Evolutionary conservation across 2,888 invertebrate genomes (phyloP), one percentile per base, ranked within the genome.

Genomic region (Scrobipalpa atriplicella): DNA sequence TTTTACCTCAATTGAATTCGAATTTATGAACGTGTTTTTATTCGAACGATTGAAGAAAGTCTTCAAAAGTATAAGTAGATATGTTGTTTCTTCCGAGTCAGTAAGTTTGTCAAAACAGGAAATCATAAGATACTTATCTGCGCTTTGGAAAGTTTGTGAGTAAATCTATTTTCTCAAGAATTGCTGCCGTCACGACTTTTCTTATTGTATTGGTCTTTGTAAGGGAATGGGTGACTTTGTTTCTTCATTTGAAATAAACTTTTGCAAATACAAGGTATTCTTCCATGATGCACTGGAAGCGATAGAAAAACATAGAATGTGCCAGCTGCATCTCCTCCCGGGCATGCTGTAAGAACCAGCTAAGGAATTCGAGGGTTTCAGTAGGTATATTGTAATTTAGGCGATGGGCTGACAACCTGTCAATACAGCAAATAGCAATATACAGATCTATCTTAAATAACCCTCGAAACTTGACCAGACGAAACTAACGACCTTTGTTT

Each of bases 121-220:
- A 47, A 47, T 47, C 47, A 10, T 47, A 47, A 47, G 47, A 47
- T 47, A 47, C 47, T 47, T 47, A 47, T 47, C 47, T 47, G 16
- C 16, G 47, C 47, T 47, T 47, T 47, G 47, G 47, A 47, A 47
- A 47, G 47, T 47, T 47, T 16, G n/a, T 5, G 47, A 47, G 47
- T 47, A 47, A 47, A 47, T 47, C 47, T 47, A 47, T 47, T 47
- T 47, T 47, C 47, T 47, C 47, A 16, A 47, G 47, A 47, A 47
- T 47, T 47, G 47, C 47, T 47, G 47, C 47, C n/a, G n/a, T 47
- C 47, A 47, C 47, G 47, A 47, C 47, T 47, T 47, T 47, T 47
- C 43, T 47, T 47, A 47, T 47, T 47, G 47, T 47, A 16, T 47
- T 47, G 47, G n/a, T 16, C 47, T 47, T 47, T n/a, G 47, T 47